phyloP scores from a whole-genome alignment of 2,888 invertebrate genomes.

The Scaeva pyrastri region DNA sequence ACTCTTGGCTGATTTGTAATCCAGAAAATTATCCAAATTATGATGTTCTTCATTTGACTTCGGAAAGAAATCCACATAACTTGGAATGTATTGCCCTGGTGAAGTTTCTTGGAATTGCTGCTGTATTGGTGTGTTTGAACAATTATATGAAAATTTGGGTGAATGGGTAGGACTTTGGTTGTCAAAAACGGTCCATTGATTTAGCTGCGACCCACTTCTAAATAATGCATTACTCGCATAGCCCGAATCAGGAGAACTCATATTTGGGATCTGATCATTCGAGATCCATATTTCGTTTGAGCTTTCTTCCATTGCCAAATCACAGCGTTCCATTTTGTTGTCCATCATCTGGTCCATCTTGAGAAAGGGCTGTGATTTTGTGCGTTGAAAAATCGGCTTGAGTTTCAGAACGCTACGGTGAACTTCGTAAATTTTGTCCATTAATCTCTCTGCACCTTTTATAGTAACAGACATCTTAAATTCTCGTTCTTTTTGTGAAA shows the following conservation, averaged over 20 bases:
- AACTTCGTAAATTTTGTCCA: slow-evolving; percentile 94
- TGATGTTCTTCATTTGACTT: neutral
- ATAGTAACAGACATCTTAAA: slow-evolving; percentile 94
- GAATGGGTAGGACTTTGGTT: neutral
- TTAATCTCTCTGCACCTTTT: slow-evolving; percentile 95
- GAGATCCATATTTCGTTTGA: neutral
- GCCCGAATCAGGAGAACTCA: slow-evolving; percentile 38
- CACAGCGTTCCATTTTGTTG: neutral
- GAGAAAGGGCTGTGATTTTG: neutral
- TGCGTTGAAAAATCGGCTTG: slow-evolving; percentile 82
- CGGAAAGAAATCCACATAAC: neutral
- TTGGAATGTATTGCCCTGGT: neutral
- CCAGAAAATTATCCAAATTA: neutral
- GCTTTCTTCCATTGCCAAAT: neutral
- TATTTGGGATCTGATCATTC: neutral
- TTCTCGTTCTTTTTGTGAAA: slow-evolving; percentile 95
- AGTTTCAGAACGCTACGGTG: slow-evolving; percentile 91
- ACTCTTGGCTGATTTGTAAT: neutral
- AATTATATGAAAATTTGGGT: neutral
- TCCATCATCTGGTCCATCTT: neutral
- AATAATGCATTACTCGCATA: slow-evolving; percentile 1
- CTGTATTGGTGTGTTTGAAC: neutral
- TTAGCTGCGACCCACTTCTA: neutral
- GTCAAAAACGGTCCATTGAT: neutral
- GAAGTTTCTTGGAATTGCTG: neutral